These are phyloP conservation scores for Turdus rufiventris DNA, from an alignment of 2,113 vertebrate genomes.

Conservation along the genomic window DNA sequence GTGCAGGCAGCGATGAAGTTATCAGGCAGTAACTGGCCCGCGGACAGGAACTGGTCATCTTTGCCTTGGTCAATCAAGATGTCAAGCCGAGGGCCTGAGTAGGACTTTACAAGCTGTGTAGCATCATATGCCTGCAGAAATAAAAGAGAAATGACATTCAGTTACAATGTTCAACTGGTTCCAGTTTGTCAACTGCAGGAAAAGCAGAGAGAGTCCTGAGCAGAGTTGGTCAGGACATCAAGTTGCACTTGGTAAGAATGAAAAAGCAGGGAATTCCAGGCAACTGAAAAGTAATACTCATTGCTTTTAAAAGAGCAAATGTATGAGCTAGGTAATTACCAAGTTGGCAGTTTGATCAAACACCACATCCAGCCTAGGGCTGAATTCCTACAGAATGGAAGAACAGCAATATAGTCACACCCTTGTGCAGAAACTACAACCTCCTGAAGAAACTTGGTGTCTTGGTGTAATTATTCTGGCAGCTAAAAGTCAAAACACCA, in stretches of 20 bases:
- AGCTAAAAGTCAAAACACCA: not conserved
- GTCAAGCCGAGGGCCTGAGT: slow-evolving; percentile 83
- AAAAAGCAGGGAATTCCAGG: not conserved
- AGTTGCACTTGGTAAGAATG: not conserved
- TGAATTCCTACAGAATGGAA: not conserved
- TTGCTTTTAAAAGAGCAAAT: not conserved
- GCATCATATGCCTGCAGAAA: slow-evolving; percentile 85
- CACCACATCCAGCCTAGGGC: not conserved
- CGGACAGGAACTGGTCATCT: slow-evolving; percentile 90
- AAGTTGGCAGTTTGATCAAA: not conserved
- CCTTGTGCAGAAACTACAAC: not conserved
- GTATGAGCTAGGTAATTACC: not conserved
- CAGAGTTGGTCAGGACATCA: not conserved
- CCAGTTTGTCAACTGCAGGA: not conserved
- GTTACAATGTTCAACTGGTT: rapidly evolving
- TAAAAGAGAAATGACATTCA: not conserved
- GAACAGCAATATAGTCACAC: not conserved
- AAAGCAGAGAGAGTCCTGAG: not conserved
- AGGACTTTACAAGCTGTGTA: slow-evolving; percentile 81
- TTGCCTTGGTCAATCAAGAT: slow-evolving; percentile 94
- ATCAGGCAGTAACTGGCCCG: slow-evolving; percentile 90
- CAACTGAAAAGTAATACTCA: not conserved
- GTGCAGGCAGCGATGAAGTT: slow-evolving; percentile 93
- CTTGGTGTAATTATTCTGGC: not conserved
- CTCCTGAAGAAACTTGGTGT: not conserved